These are phyloP conservation scores for Eupithecia pulchellata DNA, from an alignment of 2,888 invertebrate species.

Conservation along the genomic window DNA sequence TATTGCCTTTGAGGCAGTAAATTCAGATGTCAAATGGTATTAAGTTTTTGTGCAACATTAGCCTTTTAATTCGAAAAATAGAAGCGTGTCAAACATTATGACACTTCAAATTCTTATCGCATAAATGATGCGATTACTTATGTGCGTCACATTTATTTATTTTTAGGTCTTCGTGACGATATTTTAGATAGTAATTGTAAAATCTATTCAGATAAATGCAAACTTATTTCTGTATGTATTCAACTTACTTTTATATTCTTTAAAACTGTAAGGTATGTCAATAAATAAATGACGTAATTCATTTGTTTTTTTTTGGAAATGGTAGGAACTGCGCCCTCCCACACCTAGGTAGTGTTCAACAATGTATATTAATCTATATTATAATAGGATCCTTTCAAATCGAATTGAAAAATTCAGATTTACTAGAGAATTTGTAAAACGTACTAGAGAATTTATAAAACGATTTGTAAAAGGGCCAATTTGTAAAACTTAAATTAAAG, in stretches of 20 bases:
- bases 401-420: no score
- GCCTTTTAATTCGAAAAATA: constrained; percentile 7
- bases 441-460: no score
- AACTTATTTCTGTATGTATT: constrained; percentile 54
- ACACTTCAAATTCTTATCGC: constrained; percentile 23
- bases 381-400: no score
- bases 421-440: no score
- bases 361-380: no score
- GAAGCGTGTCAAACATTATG: constrained; percentile 1
- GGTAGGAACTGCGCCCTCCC: not conserved
- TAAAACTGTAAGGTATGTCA: constrained; percentile 73
- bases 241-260: constrained; percentile 66
- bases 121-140: no score
- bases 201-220: constrained; percentile 53
- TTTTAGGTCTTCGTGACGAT: constrained; percentile 42
- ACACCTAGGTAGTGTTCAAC: no score
- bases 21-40: constrained; percentile 28
- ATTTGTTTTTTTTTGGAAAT: constrained; percentile 16
- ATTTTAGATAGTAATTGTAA: constrained; percentile 61
- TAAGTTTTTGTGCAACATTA: constrained; percentile 26
- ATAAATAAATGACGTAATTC: constrained; percentile 62
- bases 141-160: constrained; percentile 49
- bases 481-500: no score
- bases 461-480: no score
- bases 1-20: constrained; percentile 33